Conservation (phyloP, 92 coral and sea anemone species). For the Galaxea fascicularis region DNA sequence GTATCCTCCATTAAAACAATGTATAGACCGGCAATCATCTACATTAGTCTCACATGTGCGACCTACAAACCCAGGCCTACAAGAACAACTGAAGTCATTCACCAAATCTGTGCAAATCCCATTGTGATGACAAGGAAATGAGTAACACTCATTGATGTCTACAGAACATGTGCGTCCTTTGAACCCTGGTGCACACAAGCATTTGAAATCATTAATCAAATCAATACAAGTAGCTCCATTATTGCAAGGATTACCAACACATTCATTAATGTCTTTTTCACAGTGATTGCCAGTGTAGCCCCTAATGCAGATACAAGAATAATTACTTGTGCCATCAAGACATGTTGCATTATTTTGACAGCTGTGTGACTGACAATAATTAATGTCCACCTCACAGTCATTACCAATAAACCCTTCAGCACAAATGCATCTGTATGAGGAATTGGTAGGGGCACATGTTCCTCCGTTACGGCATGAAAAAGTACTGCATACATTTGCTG, state of each 20-base stretch:
- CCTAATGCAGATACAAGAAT: conserved; percentile 70
- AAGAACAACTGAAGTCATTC: conserved; percentile 73
- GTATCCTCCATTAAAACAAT: conserved; percentile 73
- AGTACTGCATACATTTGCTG: conserved; percentile 56
- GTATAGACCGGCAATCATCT: conserved; percentile 64
- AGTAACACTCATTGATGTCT: conserved; percentile 81
- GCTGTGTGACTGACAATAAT: conserved; percentile 71
- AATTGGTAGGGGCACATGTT: conserved; percentile 62
- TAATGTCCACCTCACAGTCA: conserved; percentile 78
- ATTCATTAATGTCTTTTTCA: conserved; percentile 70
- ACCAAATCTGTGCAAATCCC: conserved; percentile 78
- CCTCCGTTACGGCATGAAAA: conserved; percentile 81
- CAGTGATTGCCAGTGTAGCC: conserved; percentile 75
- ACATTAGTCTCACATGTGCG: conserved; percentile 64
- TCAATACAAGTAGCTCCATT: conserved; percentile 77
- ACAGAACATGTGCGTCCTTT: conserved; percentile 85
- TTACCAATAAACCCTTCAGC: conserved; percentile 74
- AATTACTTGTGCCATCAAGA: conserved; percentile 67
- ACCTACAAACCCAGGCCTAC: conserved; percentile 80
- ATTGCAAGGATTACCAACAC: conserved; percentile 63
- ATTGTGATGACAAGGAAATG: conserved; percentile 75
- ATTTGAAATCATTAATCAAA: conserved; percentile 74
- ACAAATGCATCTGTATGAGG: conserved; percentile 73
- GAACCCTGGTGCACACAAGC: conserved; percentile 77
- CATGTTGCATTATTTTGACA: conserved; percentile 86